Percentiles rank a stretch among this genome's conserved stretches.
These are phyloP conservation scores for Semaprochilodus insignis DNA, from an alignment of 2,797 vertebrate species.

Conservation along the genomic window DNA sequence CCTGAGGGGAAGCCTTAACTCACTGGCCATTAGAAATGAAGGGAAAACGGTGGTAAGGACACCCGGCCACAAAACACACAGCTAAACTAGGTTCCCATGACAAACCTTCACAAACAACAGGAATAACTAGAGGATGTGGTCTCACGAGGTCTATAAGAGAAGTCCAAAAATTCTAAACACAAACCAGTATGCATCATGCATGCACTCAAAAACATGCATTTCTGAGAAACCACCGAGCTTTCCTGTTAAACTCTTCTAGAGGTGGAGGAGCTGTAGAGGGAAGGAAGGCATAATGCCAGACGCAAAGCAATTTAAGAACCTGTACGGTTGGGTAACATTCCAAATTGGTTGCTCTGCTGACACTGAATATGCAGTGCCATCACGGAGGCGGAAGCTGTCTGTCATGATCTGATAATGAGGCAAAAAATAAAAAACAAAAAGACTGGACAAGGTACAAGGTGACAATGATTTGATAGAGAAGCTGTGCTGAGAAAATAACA, in stretches of 20 bases:
- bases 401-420: not conserved
- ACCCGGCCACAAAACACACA: not conserved
- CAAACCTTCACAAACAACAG: not conserved
- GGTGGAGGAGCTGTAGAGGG: not conserved
- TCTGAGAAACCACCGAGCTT: slow-evolving; percentile 14
- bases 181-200: not conserved
- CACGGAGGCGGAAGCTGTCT: not conserved
- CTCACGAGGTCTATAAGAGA: not conserved
- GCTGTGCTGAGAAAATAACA: no score
- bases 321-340: not conserved
- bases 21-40: slow-evolving; percentile 2
- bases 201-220: not conserved
- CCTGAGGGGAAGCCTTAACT: not conserved
- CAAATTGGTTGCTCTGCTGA: not conserved
- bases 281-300: not conserved
- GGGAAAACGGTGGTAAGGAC: not conserved
- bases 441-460: no score
- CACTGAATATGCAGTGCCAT: not conserved
- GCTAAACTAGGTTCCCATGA: slow-evolving; percentile 11
- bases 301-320: not conserved
- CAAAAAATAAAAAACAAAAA: not conserved
- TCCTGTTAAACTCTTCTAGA: not conserved
- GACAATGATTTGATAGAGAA: no score
- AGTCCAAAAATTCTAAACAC: not conserved
- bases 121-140: slow-evolving; percentile 13